These are phyloP conservation scores for Junonia oenone DNA, from an alignment of 2,888 invertebrate genomes.

Conservation along the genomic window DNA sequence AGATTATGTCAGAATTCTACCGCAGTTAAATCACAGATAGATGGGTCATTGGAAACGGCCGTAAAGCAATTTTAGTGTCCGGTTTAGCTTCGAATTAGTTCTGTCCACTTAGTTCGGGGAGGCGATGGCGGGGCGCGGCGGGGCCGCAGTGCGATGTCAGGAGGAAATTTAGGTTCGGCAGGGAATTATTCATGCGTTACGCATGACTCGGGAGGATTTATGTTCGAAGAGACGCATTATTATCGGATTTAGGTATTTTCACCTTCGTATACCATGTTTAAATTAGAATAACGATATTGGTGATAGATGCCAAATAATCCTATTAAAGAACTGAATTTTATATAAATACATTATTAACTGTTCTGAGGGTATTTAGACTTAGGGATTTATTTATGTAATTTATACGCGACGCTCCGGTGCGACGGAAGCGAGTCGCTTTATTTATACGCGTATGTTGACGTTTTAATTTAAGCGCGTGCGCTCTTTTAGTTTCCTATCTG, in stretches of 20 bases:
- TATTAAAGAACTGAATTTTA: conserved; percentile 80
- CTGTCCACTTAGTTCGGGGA: conserved; percentile 39
- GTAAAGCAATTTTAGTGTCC: conserved; percentile 44
- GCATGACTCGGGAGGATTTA: conserved; percentile 50
- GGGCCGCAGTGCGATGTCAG: conserved; percentile 52
- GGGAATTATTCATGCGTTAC: conserved; percentile 52
- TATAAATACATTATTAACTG: conserved; percentile 75
- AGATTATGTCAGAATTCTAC: no score
- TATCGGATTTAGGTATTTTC: conserved; percentile 67
- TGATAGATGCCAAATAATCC: conserved; percentile 79
- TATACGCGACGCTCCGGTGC: no score
- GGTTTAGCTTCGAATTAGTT: conserved; percentile 40
- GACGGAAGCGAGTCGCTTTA: no score
- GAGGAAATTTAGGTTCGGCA: conserved; percentile 75
- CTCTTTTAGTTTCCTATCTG: conserved; percentile 36
- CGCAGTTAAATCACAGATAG: no score
- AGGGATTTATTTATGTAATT: conserved; percentile 66
- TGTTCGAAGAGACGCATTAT: conserved; percentile 57
- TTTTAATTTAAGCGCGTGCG: conserved; percentile 11
- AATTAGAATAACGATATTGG: conserved; percentile 71
- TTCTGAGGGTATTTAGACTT: conserved; percentile 77
- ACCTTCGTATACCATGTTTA: conserved; percentile 74
- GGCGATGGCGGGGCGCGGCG: conserved; percentile 27
- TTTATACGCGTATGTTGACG: background rate
- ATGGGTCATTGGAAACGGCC: no score